Evolutionary conservation across 1,140 invertebrate species (phyloP).

Genomic region (Aphelinus certus): DNA sequence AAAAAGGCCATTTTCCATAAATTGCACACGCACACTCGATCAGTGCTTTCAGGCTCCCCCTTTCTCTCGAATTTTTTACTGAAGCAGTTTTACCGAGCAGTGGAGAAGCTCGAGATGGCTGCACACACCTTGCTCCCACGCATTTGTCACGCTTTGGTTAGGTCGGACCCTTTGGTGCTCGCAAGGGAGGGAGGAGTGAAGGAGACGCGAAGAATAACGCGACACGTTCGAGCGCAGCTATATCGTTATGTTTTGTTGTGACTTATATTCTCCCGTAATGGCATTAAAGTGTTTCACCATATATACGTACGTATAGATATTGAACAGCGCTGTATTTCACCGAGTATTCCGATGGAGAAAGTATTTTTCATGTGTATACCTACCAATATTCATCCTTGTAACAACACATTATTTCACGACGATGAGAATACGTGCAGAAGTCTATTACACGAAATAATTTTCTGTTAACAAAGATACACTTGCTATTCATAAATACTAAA

Average conservation of each 20-base stretch:
- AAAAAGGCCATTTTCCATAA: constrained; percentile 19
- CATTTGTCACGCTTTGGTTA: constrained; percentile 39
- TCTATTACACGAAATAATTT: too few relatives aligned
- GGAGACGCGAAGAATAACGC: constrained; percentile 13
- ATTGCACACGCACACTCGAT: constrained; percentile 1
- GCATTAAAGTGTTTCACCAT: constrained; percentile 30
- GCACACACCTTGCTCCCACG: constrained; percentile 12
- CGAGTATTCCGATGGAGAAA: neutral
- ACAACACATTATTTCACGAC: too few relatives aligned
- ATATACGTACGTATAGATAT: neutral
- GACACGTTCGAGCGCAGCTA: constrained; percentile 22
- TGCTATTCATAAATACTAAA: too few relatives aligned
- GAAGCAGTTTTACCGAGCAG: neutral
- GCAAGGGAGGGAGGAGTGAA: neutral
- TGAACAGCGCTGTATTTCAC: constrained; percentile 24
- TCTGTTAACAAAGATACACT: too few relatives aligned
- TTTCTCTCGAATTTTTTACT: neutral
- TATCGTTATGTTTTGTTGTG: constrained; percentile 37
- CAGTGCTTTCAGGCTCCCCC: neutral
- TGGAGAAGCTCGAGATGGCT: neutral
- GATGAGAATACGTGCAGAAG: too few relatives aligned
- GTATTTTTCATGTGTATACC: too few relatives aligned
- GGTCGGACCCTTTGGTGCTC: neutral
- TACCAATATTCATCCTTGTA: too few relatives aligned
- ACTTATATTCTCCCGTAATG: constrained; percentile 41